A percentile compares a stretch with the other conserved stretches of the same genome.
Conservation (phyloP, 2,113 vertebrate species). For the Gymnogyps californianus region DNA sequence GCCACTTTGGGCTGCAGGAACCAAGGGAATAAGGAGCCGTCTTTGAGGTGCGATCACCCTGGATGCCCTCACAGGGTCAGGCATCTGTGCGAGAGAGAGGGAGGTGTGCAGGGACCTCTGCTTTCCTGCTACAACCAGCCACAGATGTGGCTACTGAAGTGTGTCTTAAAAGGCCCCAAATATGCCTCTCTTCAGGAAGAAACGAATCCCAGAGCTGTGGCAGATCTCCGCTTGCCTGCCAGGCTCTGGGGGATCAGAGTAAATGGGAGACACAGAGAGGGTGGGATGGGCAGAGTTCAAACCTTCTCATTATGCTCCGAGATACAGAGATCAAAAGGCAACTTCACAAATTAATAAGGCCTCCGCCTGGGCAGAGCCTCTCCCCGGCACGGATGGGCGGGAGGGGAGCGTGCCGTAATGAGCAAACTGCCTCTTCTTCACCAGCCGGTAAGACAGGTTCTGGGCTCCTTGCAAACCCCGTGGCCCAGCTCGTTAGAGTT, state of each 20-base stretch:
- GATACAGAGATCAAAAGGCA: conserved; percentile 56
- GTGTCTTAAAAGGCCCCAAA: not conserved
- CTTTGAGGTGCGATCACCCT: not conserved
- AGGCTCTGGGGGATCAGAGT: not conserved
- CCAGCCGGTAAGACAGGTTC: conserved; percentile 58
- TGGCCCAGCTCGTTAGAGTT: not conserved
- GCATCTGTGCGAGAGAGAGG: not conserved
- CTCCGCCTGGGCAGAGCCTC: conserved; percentile 6
- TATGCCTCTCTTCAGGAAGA: not conserved
- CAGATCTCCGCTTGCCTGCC: not conserved
- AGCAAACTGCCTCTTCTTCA: conserved; percentile 14
- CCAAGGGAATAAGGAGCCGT: not conserved
- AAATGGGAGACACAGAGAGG: not conserved
- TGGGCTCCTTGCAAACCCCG: not conserved
- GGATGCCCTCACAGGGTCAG: not conserved
- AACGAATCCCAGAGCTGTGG: not conserved
- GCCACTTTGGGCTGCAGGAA: not conserved
- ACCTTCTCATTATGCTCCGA: not conserved
- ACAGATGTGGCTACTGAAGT: not conserved
- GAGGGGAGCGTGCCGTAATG: not conserved
- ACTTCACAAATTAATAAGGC: conserved; percentile 1
- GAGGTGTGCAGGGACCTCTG: not conserved
- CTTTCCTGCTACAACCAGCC: not conserved
- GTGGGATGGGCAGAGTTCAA: not conserved
- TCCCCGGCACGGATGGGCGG: not conserved